Percentiles rank a stretch among this genome's conserved stretches.
These are phyloP conservation scores for Pachypanchax playfairii DNA, from an alignment of 2,113 vertebrate genomes.

Conservation along the genomic window DNA sequence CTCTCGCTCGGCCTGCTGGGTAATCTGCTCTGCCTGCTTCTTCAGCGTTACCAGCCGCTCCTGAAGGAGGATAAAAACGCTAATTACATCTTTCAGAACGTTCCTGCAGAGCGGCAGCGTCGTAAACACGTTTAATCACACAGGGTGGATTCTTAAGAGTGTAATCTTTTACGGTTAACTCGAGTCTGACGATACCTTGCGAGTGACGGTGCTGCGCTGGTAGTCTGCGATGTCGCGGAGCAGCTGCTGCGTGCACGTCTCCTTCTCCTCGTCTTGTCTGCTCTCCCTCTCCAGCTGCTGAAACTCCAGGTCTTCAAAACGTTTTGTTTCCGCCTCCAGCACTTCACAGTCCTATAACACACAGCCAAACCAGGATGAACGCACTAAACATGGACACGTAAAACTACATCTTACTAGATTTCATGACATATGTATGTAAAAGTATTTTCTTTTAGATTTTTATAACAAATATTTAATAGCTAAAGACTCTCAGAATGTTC, in stretches of 20 bases:
- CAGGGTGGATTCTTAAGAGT: too few relatives aligned
- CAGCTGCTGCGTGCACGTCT: slow-evolving; percentile 87
- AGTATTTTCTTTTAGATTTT: too few relatives aligned
- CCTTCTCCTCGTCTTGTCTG: slow-evolving; percentile 93
- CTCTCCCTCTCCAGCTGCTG: slow-evolving; percentile 95
- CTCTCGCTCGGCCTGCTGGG: slow-evolving; percentile 91
- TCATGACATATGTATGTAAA: too few relatives aligned
- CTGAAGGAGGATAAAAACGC: slow-evolving; percentile 62
- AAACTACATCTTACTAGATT: too few relatives aligned
- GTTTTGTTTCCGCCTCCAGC: slow-evolving; percentile 90
- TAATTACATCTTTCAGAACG: not conserved
- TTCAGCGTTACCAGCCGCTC: slow-evolving; percentile 91
- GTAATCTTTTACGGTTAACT: too few relatives aligned
- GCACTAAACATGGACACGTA: too few relatives aligned
- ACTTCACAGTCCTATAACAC: slow-evolving; percentile 86
- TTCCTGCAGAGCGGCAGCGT: not conserved
- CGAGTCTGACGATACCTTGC: slow-evolving; percentile 84
- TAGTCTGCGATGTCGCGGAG: slow-evolving; percentile 91
- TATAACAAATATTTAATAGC: too few relatives aligned
- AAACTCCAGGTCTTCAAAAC: slow-evolving; percentile 96
- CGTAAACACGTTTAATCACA: too few relatives aligned
- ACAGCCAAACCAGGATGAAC: too few relatives aligned
- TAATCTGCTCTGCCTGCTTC: slow-evolving; percentile 90
- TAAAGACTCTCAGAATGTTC: too few relatives aligned
- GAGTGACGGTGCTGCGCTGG: slow-evolving; percentile 87